These are phyloP conservation scores for Drosophila lacicola DNA, from an alignment of 2,888 invertebrate genomes.

Conservation along the genomic window DNA sequence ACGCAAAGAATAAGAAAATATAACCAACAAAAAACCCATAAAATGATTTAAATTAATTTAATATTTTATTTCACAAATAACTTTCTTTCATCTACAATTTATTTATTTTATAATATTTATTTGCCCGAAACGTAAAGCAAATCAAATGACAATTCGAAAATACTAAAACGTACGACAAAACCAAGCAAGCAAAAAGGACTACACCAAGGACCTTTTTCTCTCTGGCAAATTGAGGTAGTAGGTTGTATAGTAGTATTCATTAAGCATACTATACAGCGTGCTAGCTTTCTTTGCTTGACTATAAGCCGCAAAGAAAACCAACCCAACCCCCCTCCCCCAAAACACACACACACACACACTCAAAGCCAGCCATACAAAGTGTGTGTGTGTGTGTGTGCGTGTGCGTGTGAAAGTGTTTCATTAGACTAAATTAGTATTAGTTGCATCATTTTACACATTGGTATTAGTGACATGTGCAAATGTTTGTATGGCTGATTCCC, in stretches of 20 bases:
- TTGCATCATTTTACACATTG: conserved; percentile 45
- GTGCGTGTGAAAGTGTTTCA: conserved; percentile 36
- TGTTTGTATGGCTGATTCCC: conserved; percentile 86
- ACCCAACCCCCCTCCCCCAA: conserved; percentile 2
- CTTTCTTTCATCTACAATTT: too few species aligned
- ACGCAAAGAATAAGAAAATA: too few species aligned
- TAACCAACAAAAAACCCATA: too few species aligned
- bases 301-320: conserved; percentile 73
- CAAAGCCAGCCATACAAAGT: conserved; percentile 51
- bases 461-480: conserved; percentile 79
- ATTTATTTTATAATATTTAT: too few species aligned
- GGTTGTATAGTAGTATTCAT: conserved; percentile 85
- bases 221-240: conserved; percentile 86
- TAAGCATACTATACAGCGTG: conserved; percentile 85
- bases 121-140: too few species aligned
- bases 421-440: conserved; percentile 4
- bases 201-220: conserved; percentile 79
- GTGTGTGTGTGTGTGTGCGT: conserved; percentile 31
- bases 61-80: too few species aligned
- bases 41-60: too few species aligned
- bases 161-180: conserved; percentile 26
- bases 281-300: conserved; percentile 86
- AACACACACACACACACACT: conserved; percentile 9
- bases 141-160: neutral
- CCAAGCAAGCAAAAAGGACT: conserved; percentile 60